Evolutionary conservation across 1,140 invertebrate genomes (phyloP), one percentile per base, ranked within the genome.

Genomic region (Dysdera silvatica): DNA sequence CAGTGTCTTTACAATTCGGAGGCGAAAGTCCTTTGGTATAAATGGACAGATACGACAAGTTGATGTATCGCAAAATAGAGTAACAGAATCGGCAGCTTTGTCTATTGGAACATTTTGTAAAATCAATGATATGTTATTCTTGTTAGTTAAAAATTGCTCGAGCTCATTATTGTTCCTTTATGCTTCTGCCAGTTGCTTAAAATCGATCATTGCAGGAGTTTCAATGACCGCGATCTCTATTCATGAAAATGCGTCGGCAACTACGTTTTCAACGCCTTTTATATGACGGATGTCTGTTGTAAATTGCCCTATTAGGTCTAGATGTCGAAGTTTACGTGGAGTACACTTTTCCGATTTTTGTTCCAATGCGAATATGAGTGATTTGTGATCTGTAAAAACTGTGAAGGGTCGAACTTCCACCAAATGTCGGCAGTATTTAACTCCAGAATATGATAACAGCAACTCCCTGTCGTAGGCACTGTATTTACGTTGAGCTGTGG

Each of bases 241-340:
- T 8, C 59, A 32, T 3, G 63, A 65, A n/a, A 64, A 28, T 5
- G 61, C 31, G 61, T 66, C 64, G 3, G 64, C 64, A 43, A 43
- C 24, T 24, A 56, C 41, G 47, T 79, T 79, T 3, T 72, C 65
- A 1, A 60, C 51, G 16, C 78, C 76, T 2, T 66, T 16, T n/a
- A 79, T 67, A 63, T 77, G 71, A 16, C 61, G 35, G 29, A 78
- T 74, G 28, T 75, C 65, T 0, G 72, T 74, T 0, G 73, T 72
- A 59, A 73, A 77, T 66, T 76, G 74, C 0, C 69, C 60, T 8
- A 79, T 75, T 23, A 65, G 74, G 55, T 77, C 71, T 0, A 78
- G 56, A 16, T 78, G 71, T 10, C 67, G 45, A 1, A 66, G 12
- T 37, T 74, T 65, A 10, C 67, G 16, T 7, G 72, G 65, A 32